These are phyloP conservation scores for Neosilurus hyrtlii DNA, from an alignment of 2,797 vertebrate species.

Conservation along the genomic window DNA sequence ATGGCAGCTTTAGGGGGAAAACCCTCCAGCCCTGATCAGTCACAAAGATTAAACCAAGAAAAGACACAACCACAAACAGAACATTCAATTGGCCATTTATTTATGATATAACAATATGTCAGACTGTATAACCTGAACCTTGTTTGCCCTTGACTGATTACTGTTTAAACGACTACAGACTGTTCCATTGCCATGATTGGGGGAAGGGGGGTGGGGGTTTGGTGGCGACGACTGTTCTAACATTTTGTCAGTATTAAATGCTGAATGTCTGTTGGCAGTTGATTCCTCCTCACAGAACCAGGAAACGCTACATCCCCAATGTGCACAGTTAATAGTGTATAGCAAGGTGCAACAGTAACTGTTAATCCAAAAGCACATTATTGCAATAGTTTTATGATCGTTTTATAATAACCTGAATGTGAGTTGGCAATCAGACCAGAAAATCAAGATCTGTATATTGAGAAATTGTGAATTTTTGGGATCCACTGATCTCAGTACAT, in stretches of 20 bases:
- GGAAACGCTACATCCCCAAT: constrained; percentile 28
- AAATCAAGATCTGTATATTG: constrained; percentile 22
- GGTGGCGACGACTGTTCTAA: constrained; percentile 25
- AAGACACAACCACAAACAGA: constrained; percentile 18
- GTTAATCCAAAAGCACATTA: constrained; percentile 28
- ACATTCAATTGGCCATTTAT: constrained; percentile 30
- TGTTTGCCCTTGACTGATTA: constrained; percentile 62
- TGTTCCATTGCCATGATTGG: constrained; percentile 55
- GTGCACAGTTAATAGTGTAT: constrained; percentile 36
- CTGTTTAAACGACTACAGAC: constrained; percentile 67
- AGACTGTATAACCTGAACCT: constrained; percentile 8
- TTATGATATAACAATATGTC: constrained; percentile 21
- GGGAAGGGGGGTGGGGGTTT: not conserved
- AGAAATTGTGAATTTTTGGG: constrained; percentile 30
- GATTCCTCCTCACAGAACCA: constrained; percentile 30
- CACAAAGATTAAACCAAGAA: constrained; percentile 20
- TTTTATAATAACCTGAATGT: constrained; percentile 31
- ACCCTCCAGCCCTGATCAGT: constrained; percentile 15
- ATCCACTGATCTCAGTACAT: constrained; percentile 33
- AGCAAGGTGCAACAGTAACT: not conserved
- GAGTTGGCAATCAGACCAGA: constrained; percentile 31
- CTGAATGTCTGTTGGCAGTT: constrained; percentile 29
- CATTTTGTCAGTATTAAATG: constrained; percentile 35
- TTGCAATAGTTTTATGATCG: constrained; percentile 34
- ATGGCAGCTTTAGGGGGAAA: constrained; percentile 1